Base-by-base conservation (phyloP, 2,797 vertebrate species). In the Diceros bicornis region DNA sequence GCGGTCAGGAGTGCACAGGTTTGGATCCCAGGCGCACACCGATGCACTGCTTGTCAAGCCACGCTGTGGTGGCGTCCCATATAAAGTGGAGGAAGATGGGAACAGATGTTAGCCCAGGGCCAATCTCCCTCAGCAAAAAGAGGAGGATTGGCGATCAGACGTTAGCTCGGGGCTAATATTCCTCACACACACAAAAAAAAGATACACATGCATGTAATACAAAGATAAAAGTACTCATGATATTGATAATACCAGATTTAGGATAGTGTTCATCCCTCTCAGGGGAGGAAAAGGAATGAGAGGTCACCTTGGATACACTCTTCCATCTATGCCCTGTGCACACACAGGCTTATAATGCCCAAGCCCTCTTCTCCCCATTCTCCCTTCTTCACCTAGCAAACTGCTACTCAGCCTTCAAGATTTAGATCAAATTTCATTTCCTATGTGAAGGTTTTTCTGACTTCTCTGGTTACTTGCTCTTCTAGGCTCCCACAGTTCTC, bases 201-300 rank as follows among this genome's bases (percentile, higher is more conserved):
- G 41, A 41, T 41, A 41, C 41, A 41, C 41, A 41, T 41, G 5
- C 41, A 41, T 41, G 8, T 25, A 94, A 83, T 27, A 68, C 5
- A 91, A 90, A 71, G 66, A 82, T 95, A 62, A 87, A 94, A 83
- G 8, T 61, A 68, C 18, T 52, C 18, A 57, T 44, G 84, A 83
- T 52, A 69, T n/a, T 88, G 78, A 69, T 75, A 41, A 68, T 41
- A 69, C 2, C 41, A 83, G 27, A 59, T 8, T 69, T 69, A 69
- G 62, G 71, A 41, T 41, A 57, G 14, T 27, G 25, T 90, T 50
- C 62, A 52, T 50, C 16, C 23, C 7, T 59, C 50, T 50, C 3
- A 10, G 11, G 21, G 32, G 25, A 66, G 29, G 66, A 59, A n/a
- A 75, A 14, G n/a, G n/a, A 50, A 59, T 25, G 52, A 88, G 4